These are phyloP conservation scores for Periophthalmus modestus DNA, from an alignment of 2,113 vertebrate genomes.

Conservation along the genomic window DNA sequence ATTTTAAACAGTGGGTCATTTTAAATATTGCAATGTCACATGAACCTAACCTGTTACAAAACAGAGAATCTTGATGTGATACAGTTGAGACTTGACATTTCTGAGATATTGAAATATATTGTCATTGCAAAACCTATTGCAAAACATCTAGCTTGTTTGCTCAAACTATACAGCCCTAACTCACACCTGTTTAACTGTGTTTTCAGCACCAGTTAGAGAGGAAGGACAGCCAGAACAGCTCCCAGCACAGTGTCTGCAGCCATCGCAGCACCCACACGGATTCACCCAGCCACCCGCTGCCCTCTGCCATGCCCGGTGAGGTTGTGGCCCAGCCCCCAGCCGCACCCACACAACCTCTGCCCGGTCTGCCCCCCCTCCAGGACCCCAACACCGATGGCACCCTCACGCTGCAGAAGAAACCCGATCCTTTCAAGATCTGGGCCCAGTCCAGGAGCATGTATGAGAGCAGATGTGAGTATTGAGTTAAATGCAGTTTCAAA, in stretches of 20 bases:
- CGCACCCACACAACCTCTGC: conserved; percentile 78
- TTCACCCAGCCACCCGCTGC: conserved; percentile 83
- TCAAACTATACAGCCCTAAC: not conserved
- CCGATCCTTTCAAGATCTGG: conserved; percentile 99
- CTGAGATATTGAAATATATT: no score
- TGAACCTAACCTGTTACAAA: not conserved
- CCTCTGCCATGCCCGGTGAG: conserved; percentile 81
- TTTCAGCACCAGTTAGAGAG: conserved; percentile 94
- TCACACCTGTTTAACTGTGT: conserved; percentile 21
- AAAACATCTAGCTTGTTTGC: no score
- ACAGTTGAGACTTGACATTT: no score
- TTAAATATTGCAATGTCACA: not conserved
- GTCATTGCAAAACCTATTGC: no score
- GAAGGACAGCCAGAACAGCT: conserved; percentile 98
- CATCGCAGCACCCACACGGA: conserved; percentile 92
- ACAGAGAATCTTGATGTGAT: not conserved
- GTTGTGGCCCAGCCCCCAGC: conserved; percentile 64
- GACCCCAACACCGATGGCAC: conserved; percentile 83
- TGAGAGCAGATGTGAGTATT: conserved; percentile 96
- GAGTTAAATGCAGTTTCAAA: not conserved
- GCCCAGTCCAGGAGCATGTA: conserved; percentile 99
- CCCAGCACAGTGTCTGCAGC: conserved; percentile 95
- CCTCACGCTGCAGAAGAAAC: conserved; percentile 93
- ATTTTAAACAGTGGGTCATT: not conserved
- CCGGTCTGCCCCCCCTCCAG: conserved; percentile 71